These are phyloP conservation scores for Polymixis flavicincta DNA, from an alignment of 2,888 invertebrate genomes.

Conservation along the genomic window DNA sequence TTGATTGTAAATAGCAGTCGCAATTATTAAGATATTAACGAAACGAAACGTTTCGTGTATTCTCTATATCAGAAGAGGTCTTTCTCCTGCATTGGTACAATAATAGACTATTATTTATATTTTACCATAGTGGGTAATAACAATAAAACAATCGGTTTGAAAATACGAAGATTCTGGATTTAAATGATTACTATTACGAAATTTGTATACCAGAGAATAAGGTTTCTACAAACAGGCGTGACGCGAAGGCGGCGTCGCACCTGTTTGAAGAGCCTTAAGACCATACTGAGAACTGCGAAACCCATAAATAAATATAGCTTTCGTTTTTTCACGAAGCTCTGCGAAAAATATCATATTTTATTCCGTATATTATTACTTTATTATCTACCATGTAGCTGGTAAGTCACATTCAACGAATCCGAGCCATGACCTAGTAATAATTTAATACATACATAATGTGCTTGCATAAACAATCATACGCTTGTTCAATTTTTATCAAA, in stretches of 20 bases:
- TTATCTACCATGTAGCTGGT: background rate
- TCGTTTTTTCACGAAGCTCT: background rate
- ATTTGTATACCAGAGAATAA: background rate
- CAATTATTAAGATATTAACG: background rate
- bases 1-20: background rate
- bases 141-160: background rate
- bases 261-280: too few relatives aligned
- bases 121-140: background rate
- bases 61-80: too few relatives aligned
- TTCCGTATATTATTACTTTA: conserved; percentile 34
- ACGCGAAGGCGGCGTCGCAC: too few relatives aligned
- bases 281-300: background rate
- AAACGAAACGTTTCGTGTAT: background rate
- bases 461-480: background rate
- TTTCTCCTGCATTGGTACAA: too few relatives aligned
- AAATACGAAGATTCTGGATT: background rate
- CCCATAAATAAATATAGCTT: background rate
- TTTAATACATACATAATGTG: conserved; percentile 23
- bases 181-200: background rate
- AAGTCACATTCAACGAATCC: conserved; percentile 26
- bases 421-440: conserved; percentile 20
- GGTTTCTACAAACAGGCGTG: too few relatives aligned
- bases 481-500: background rate
- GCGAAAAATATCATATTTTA: conserved; percentile 21
- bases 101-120: too few relatives aligned